Conservation (phyloP, 2,888 invertebrate genomes). For the Eupithecia dodoneata region DNA sequence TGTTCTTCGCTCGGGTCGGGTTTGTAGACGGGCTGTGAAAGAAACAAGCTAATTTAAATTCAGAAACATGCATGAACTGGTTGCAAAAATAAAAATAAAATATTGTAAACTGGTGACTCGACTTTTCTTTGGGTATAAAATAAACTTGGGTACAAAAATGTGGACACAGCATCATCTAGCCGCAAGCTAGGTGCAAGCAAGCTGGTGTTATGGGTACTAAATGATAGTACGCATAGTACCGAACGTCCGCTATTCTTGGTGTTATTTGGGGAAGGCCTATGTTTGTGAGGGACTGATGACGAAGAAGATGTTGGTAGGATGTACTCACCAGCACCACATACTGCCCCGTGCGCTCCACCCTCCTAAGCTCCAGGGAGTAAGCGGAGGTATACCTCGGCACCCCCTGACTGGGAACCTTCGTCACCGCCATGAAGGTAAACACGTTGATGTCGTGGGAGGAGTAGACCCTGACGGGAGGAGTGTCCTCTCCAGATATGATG, state of each 20-base stretch:
- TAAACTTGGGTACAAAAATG: no score
- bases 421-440: slow-evolving; percentile 43
- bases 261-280: no score
- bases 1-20: slow-evolving; percentile 44
- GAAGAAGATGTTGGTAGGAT: background rate
- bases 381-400: slow-evolving; percentile 47
- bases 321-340: slow-evolving; percentile 57
- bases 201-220: no score
- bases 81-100: no score
- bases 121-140: no score
- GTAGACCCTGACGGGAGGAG: slow-evolving; percentile 48
- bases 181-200: no score
- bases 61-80: background rate
- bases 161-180: no score
- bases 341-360: slow-evolving; percentile 43
- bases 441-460: slow-evolving; percentile 56
- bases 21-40: slow-evolving; percentile 56
- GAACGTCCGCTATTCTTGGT: no score
- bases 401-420: slow-evolving; percentile 44
- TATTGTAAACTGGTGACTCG: no score
- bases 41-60: background rate
- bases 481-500: slow-evolving; percentile 42
- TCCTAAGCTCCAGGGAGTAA: slow-evolving; percentile 55
- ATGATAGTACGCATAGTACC: no score
- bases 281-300: no score